Conservation (phyloP, 1,140 invertebrate species). For the Chironomus tepperi region DNA sequence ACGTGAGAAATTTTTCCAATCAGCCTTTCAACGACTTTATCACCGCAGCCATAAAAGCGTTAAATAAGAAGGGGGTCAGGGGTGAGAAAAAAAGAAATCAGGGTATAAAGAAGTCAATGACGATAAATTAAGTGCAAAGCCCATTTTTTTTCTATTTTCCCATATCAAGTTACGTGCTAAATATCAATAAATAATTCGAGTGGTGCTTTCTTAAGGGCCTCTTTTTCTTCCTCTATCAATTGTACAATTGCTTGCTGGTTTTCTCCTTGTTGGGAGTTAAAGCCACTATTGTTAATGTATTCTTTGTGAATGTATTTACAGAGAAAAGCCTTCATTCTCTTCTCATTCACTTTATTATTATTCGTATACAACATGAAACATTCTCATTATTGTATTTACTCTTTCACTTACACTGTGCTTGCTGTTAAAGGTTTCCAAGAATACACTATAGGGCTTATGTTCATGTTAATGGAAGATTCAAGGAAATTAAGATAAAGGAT, state of each 20-base stretch:
- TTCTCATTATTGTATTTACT: background rate
- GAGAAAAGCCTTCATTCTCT: background rate
- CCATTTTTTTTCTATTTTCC: too few species aligned
- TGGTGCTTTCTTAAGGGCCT: background rate
- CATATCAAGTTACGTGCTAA: conserved; percentile 15
- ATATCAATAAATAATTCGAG: conserved; percentile 20
- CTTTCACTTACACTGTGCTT: background rate
- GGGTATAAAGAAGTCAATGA: background rate
- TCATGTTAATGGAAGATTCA: too few species aligned
- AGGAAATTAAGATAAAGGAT: too few species aligned
- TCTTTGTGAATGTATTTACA: background rate
- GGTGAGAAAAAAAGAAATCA: background rate
- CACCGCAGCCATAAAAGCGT: background rate
- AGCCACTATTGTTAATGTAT: too few species aligned
- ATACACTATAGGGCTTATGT: too few species aligned
- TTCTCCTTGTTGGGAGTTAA: too few species aligned
- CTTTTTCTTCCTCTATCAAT: background rate
- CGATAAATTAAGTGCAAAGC: background rate
- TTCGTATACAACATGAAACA: background rate
- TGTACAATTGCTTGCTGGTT: too few species aligned
- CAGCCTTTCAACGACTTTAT: conserved; percentile 7
- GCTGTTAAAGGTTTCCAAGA: too few species aligned
- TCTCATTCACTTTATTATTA: too few species aligned
- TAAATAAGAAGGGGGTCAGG: background rate
- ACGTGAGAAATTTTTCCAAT: conserved; percentile 20